These are phyloP conservation scores for Ferrisia virgata DNA, from an alignment of 2,888 invertebrate species.

Conservation along the genomic window DNA sequence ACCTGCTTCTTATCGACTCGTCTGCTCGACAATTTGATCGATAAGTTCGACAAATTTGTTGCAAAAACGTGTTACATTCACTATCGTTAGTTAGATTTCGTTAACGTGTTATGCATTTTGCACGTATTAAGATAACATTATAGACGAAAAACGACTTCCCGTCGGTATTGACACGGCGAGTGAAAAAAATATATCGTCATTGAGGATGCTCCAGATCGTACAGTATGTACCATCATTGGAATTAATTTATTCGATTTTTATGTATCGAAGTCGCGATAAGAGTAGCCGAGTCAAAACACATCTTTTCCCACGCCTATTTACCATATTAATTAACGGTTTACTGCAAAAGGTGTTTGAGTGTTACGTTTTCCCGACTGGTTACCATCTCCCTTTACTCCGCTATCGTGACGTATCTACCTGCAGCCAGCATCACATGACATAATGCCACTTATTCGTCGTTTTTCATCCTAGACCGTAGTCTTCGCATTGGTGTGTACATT, in stretches of 20 bases:
- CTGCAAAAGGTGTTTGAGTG: background rate
- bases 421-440: too few relatives aligned
- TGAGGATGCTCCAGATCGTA: background rate
- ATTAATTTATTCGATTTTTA: constrained; percentile 23
- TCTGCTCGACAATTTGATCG: too few relatives aligned
- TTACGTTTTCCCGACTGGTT: background rate
- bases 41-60: background rate
- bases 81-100: too few relatives aligned
- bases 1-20: too few relatives aligned
- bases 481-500: too few relatives aligned
- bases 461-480: too few relatives aligned
- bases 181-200: background rate
- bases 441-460: too few relatives aligned
- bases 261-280: background rate
- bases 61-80: too few relatives aligned
- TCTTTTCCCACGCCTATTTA: constrained; percentile 14
- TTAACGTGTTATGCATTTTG: background rate
- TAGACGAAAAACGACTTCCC: constrained; percentile 8
- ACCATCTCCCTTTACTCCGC: background rate
- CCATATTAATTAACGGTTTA: constrained; percentile 26
- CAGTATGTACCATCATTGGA: background rate
- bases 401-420: too few relatives aligned
- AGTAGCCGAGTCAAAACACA: background rate
- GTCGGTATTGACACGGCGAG: background rate
- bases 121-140: background rate